Base-by-base conservation (phyloP, 2,888 invertebrate genomes). In the Ernsta delagoae region DNA sequence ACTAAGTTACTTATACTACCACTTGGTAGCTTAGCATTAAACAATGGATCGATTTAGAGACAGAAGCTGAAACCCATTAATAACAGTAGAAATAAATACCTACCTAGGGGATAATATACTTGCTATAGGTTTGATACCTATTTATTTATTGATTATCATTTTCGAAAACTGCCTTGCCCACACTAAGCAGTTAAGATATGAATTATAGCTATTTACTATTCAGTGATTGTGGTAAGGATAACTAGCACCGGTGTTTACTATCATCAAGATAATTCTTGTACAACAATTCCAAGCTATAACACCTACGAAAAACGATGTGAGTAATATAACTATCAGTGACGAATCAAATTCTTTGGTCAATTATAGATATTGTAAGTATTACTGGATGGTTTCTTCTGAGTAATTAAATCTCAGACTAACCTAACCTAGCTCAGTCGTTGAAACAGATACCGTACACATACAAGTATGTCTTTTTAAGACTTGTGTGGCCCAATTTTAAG, bases 161-260 rank as follows among this genome's bases (percentile, higher is more conserved):
- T 56, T 12, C 57, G 39, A 50, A 50, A 62, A 62, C 56, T 24
- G 24, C 24, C 24, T 3, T 24, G 24, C 68, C 67, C 61, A 67
- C 67, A 61, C 67, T 3, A 67, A 67, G 67, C 57, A 31, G 68
- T 68, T 68, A 68, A 68, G 57, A 45, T 57, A 57, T 68, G 68
- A 68, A 62, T 57, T 68, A 68, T 68, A 56, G 68, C 8, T 50
- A 62, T 59, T 68, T 68, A 68, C 39, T 68, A 68, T 68, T 62
- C 68, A 34, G 41, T 41, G 62, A 68, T 68, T 62, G 62, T 57
- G 48, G 62, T 62, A 41, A 68, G 62, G 62, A 68, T 68, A 68
- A 68, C 57, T 4, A 59, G 39, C 34, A 68, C 62, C 50, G 61
- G 62, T 62, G 62, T 68, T 68, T 41, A 34, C 39, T 62, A 68